Evolutionary conservation across 2,113 vertebrate species (phyloP).

Genomic region (Poeciliopsis turrubarensis): DNA sequence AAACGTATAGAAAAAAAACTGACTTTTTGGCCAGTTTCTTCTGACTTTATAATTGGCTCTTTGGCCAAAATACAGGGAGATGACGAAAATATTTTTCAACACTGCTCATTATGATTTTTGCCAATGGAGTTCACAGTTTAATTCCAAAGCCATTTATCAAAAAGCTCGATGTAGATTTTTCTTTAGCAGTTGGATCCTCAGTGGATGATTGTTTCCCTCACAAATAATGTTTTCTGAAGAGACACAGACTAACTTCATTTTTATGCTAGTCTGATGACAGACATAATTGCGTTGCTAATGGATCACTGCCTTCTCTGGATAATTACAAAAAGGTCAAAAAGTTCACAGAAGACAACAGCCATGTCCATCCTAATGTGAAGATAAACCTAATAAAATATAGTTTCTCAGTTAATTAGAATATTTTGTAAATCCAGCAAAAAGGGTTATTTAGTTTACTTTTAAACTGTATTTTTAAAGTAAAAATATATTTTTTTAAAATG

Average conservation of each 20-base stretch:
- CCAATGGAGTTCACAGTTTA: neutral
- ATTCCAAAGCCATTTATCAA: neutral
- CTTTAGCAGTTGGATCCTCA: neutral
- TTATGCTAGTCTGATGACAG: neutral
- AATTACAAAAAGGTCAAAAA: neutral
- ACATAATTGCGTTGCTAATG: neutral
- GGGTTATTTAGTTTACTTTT: neutral
- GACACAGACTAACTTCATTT: neutral
- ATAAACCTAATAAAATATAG: neutral
- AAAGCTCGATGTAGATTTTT: neutral
- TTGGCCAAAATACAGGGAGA: too few relatives aligned
- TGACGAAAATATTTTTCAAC: too few relatives aligned
- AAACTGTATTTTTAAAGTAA: neutral
- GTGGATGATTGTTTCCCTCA: too few relatives aligned
- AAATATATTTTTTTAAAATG: neutral
- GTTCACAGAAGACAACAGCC: neutral
- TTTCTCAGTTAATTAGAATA: neutral
- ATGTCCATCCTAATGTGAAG: too few relatives aligned
- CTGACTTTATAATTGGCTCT: neutral
- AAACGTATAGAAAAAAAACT: too few relatives aligned
- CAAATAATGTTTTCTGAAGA: too few relatives aligned
- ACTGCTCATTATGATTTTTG: too few relatives aligned
- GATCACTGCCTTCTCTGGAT: neutral
- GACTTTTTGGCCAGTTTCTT: neutral
- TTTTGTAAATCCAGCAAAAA: neutral